Evolutionary conservation across 2,888 invertebrate species (phyloP), one percentile per base, ranked within the genome.

Genomic region (Drosophila greeni): DNA sequence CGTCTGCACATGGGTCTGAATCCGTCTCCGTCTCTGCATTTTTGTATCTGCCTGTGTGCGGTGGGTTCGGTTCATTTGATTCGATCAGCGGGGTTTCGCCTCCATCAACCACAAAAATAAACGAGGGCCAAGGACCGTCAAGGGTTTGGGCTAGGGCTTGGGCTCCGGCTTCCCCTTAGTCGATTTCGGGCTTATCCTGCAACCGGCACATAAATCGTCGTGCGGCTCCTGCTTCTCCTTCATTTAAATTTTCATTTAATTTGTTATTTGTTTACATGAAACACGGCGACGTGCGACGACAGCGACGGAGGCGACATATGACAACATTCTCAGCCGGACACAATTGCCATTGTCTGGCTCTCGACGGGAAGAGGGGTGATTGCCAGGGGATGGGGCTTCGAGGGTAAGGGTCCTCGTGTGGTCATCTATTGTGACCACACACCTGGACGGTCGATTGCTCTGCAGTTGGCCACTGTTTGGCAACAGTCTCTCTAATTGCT

Each of bases 11-110:
- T 52, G 49, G 73, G 53, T 72, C 68, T 52, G 26, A 18, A 24
- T 53, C 14, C 47, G 33, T 34, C 45, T 18, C 45, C 45, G 31
- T 47, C 31, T 47, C 45, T 29, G 45, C 12, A 18, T 29, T 16
- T 29, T 24, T 45, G 43, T 29, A 26, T 29, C 45, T 45, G 29
- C 24, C 42, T 45, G 14, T 45, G 29, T 67, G 68, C 53, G 66
- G 66, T 85, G 74, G 79, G 81, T 82, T 75, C 71, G 74, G 79
- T 83, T 75, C 76, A 72, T 85, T 85, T 87, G 86, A 86, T 86
- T 86, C 82, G 86, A 86, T 86, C 86, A 86, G 87, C 86, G 87
- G 87, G 87, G 86, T 81, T 79, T 85, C 86, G 86, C 86, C 87
- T 85, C 74, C 81, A 74, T 70, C 70, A 68, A 73, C 78, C 75